A percentile compares a stretch with the other conserved stretches of the same genome.
phyloP scores from a whole-genome alignment of 37 sponge, comb jelly and placozoan genomes.

The Petrosia ficiformis region DNA sequence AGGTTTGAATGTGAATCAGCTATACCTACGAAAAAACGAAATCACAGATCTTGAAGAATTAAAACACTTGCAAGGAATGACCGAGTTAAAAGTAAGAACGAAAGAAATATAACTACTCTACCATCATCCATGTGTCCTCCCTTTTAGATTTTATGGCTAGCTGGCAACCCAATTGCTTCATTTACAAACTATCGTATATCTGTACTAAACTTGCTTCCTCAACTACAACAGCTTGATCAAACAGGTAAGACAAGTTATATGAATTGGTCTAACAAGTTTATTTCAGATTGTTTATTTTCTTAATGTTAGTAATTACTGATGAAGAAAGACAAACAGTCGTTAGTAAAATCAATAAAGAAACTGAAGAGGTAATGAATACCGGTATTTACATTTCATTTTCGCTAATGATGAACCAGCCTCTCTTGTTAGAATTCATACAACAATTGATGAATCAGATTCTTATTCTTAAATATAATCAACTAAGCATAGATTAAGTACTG shows the following conservation, averaged over 20 bases:
- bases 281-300: neutral
- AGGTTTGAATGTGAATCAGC: neutral
- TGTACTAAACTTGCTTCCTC: neutral
- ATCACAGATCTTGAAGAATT: neutral
- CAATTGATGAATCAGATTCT: too few relatives aligned
- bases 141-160: neutral
- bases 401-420: too few relatives aligned
- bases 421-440: too few relatives aligned
- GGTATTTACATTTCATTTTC: too few relatives aligned
- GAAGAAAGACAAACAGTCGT: conserved; percentile 11
- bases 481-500: too few relatives aligned
- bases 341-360: too few relatives aligned
- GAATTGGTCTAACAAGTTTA: too few relatives aligned
- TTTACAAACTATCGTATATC: neutral
- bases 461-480: too few relatives aligned
- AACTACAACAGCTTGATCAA: neutral
- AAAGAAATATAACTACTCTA: neutral
- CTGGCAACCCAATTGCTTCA: conserved; percentile 1
- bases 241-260: neutral
- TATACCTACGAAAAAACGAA: conserved; percentile 5
- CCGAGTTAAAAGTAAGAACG: neutral
- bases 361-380: too few relatives aligned
- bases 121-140: neutral
- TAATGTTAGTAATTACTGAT: conserved; percentile 1
- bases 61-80: neutral